phyloP scores from a whole-genome alignment of 53 echinoderm and acorn worm genomes.

The Mesocentrotus franciscanus region DNA sequence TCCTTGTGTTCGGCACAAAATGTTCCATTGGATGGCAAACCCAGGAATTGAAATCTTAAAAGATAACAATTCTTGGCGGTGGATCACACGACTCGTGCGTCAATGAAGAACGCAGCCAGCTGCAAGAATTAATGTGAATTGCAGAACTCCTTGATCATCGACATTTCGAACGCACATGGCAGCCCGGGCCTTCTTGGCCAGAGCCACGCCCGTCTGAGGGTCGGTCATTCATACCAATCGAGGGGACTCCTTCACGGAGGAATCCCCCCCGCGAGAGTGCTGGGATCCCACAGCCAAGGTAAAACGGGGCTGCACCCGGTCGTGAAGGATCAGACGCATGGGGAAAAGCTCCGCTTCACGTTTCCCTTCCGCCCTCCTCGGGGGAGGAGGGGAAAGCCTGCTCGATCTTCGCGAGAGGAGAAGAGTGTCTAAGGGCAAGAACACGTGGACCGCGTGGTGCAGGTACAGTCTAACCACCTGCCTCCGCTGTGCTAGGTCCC shows the following conservation, averaged over 20 bases:
- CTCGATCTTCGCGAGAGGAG: background rate
- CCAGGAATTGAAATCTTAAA: no score
- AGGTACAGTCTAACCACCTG: background rate
- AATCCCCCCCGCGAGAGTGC: slow-evolving; percentile 49
- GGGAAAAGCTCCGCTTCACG: slow-evolving; percentile 8
- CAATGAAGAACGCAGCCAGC: slow-evolving; percentile 93
- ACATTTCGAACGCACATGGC: no score
- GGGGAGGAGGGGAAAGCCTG: background rate
- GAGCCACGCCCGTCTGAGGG: no score
- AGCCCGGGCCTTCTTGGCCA: no score
- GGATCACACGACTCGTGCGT: slow-evolving; percentile 98
- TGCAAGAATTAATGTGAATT: slow-evolving; percentile 91
- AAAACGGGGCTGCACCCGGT: slow-evolving; percentile 38
- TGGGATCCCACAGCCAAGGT: background rate
- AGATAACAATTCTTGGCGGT: slow-evolving; percentile 88
- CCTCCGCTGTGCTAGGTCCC: background rate
- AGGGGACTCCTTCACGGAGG: slow-evolving; percentile 79
- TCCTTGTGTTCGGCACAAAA: no score
- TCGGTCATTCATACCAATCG: no score
- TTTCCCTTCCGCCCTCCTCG: background rate
- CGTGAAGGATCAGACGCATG: slow-evolving; percentile 7
- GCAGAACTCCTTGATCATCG: no score
- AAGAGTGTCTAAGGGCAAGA: no score
- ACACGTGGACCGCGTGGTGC: no score
- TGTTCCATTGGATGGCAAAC: no score